Percentiles rank a stretch among this genome's conserved stretches.
Conservation (phyloP, 2,888 invertebrate genomes). For the Eristalinus sepulchralis region DNA sequence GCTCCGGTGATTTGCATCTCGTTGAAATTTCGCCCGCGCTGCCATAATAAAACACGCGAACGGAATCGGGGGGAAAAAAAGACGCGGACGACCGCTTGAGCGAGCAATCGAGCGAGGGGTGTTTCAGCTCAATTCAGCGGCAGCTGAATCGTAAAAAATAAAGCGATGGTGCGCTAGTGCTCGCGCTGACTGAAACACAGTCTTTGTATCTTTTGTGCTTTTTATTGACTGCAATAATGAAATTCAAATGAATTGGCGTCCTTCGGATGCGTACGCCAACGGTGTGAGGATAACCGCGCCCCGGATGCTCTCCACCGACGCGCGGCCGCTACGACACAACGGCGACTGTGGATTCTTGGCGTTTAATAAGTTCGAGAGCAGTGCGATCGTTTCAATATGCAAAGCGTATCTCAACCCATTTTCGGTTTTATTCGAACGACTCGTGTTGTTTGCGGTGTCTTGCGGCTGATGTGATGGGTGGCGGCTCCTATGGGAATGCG, state of each 20-base stretch:
- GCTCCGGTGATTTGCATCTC: conserved; percentile 12
- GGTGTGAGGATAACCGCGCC: background rate
- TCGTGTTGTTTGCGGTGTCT: background rate
- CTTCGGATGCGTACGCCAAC: background rate
- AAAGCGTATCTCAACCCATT: background rate
- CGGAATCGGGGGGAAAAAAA: background rate
- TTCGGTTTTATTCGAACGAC: background rate
- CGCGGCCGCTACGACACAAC: background rate
- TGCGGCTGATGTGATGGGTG: background rate
- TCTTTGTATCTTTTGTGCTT: background rate
- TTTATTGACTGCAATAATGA: conserved; percentile 19
- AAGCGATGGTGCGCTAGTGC: background rate
- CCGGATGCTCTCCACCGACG: background rate
- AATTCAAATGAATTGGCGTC: conserved; percentile 44
- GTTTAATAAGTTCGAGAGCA: background rate
- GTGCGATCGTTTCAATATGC: background rate
- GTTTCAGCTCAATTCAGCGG: background rate
- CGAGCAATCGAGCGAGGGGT: background rate
- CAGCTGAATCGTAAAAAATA: background rate
- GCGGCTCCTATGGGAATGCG: background rate
- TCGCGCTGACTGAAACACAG: background rate
- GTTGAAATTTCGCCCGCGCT: conserved; percentile 3
- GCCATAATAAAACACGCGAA: conserved; percentile 1
- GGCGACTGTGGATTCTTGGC: background rate
- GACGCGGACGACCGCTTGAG: background rate